These are phyloP conservation scores for Spialia ferax DNA, from an alignment of 2,888 invertebrate genomes.

Conservation along the genomic window DNA sequence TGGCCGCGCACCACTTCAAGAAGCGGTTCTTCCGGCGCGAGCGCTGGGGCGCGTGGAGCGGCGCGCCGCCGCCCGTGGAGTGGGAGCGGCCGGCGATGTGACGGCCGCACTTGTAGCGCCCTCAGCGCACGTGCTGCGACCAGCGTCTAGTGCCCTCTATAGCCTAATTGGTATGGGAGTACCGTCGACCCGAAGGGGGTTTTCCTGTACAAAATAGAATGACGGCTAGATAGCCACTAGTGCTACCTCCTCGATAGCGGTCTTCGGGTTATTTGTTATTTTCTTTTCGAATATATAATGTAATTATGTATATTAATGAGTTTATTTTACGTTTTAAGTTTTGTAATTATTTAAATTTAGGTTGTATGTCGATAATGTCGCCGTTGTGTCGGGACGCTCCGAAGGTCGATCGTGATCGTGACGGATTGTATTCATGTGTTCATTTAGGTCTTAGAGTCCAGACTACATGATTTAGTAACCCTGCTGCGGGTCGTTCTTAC, in stretches of 20 bases:
- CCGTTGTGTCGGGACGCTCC: constrained; percentile 63
- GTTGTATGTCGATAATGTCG: constrained; percentile 65
- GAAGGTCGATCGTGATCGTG: constrained; percentile 61
- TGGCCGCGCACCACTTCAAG: constrained; percentile 89
- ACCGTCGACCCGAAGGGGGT: constrained; percentile 27
- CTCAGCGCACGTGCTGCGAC: constrained; percentile 45
- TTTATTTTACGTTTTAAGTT: constrained; percentile 82
- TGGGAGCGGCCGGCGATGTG: constrained; percentile 84
- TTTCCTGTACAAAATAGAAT: constrained; percentile 23
- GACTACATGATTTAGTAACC: constrained; percentile 73
- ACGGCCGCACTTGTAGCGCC: constrained; percentile 55
- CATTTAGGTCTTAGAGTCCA: constrained; percentile 84
- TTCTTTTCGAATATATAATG: constrained; percentile 82
- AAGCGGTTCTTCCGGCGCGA: constrained; percentile 94
- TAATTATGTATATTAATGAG: constrained; percentile 86
- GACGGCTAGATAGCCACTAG: constrained; percentile 11
- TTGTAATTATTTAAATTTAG: constrained; percentile 83
- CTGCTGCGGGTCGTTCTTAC: constrained; percentile 69
- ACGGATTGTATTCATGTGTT: constrained; percentile 84
- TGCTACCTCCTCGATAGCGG: constrained; percentile 50
- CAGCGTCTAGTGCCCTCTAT: constrained; percentile 32
- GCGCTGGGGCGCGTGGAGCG: constrained; percentile 87
- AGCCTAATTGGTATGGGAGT: constrained; percentile 48
- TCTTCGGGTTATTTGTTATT: constrained; percentile 67
- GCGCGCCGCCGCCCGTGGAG: constrained; percentile 74